Evolutionary conservation across 2,888 invertebrate species (phyloP).

Genomic region (Abrostola tripartita): DNA sequence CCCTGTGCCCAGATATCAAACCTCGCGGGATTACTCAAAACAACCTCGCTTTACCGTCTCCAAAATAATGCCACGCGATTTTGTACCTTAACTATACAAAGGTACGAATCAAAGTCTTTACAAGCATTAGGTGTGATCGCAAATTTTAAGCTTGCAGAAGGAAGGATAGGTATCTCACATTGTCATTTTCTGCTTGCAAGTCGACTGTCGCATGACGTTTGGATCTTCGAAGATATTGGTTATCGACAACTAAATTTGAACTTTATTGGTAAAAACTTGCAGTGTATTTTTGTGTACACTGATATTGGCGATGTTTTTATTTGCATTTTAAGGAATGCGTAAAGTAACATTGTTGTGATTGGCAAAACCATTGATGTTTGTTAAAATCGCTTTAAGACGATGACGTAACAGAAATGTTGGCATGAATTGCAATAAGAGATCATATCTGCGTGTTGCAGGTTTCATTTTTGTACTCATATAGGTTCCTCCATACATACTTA

Average conservation of each 20-base stretch:
- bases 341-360: slow-evolving; percentile 59
- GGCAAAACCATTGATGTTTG: slow-evolving; percentile 57
- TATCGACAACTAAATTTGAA: slow-evolving; percentile 39
- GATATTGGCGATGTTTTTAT: slow-evolving; percentile 41
- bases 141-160: slow-evolving; percentile 50
- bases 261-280: background rate
- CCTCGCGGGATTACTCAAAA: slow-evolving; percentile 61
- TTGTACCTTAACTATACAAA: slow-evolving; percentile 41
- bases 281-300: slow-evolving; percentile 19
- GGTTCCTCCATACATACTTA: background rate
- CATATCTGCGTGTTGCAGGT: slow-evolving; percentile 33
- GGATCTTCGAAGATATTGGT: slow-evolving; percentile 45
- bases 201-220: slow-evolving; percentile 56
- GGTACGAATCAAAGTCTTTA: background rate
- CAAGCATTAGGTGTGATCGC: slow-evolving; percentile 6
- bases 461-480: slow-evolving; percentile 7
- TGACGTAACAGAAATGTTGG: slow-evolving; percentile 50
- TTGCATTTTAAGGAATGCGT: slow-evolving; percentile 48
- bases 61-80: slow-evolving; percentile 42
- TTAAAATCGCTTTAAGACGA: slow-evolving; percentile 37
- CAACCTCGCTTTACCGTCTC: slow-evolving; percentile 29
- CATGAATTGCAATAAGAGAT: slow-evolving; percentile 29
- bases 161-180: slow-evolving; percentile 67
- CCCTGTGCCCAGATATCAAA: slow-evolving; percentile 66
- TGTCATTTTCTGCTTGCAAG: slow-evolving; percentile 70